phyloP scores from a whole-genome alignment of 2,113 vertebrate species.

The Castor canadensis region DNA sequence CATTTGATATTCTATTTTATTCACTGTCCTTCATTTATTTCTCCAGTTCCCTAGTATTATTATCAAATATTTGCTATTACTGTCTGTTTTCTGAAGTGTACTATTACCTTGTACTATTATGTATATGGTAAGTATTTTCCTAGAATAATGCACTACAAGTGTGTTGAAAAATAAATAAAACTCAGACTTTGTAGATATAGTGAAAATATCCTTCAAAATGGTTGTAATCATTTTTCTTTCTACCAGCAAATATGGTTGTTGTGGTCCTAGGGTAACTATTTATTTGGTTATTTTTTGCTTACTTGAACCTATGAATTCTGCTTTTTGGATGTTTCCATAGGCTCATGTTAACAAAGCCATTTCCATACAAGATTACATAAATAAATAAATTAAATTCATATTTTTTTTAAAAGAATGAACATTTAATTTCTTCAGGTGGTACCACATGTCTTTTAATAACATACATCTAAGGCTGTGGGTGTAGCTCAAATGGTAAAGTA shows the following conservation, averaged over 20 bases:
- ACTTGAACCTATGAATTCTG: neutral
- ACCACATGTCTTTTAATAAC: neutral
- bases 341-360: neutral
- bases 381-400: neutral
- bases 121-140: neutral
- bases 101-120: neutral
- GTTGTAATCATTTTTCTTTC: slow-evolving; percentile 14
- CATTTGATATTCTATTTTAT: neutral
- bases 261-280: neutral
- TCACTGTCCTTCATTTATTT: neutral
- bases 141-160: neutral
- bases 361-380: neutral
- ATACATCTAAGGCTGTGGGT: no score
- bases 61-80: neutral
- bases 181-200: neutral
- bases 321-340: neutral
- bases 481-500: no score
- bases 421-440: neutral
- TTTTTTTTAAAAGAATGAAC: neutral
- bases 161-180: neutral
- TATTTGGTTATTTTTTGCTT: neutral
- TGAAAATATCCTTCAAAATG: slow-evolving; percentile 2
- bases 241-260: neutral
- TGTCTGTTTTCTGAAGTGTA: neutral
- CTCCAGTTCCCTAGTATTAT: neutral